Conservation (phyloP, 1,140 invertebrate genomes). For the Lasioglossum albipes region DNA sequence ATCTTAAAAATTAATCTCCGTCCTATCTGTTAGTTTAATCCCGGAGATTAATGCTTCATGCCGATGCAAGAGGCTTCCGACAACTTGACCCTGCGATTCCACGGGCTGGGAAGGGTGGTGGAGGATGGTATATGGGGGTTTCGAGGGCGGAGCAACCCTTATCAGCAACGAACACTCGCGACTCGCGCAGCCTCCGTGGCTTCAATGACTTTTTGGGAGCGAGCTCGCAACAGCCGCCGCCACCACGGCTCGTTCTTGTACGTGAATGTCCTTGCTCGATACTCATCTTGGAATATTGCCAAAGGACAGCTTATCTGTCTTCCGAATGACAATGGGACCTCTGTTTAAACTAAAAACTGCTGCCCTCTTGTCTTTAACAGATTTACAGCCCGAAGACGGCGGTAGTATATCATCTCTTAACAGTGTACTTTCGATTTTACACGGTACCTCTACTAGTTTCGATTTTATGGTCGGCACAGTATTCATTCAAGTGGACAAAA, state of each 20-base stretch:
- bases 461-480: too few relatives aligned
- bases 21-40: slow-evolving; percentile 70
- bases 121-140: slow-evolving; percentile 36
- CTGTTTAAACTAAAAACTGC: background rate
- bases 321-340: background rate
- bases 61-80: slow-evolving; percentile 45
- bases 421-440: too few relatives aligned
- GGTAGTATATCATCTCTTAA: background rate
- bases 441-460: too few relatives aligned
- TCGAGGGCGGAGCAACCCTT: slow-evolving; percentile 68
- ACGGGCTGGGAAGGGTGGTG: slow-evolving; percentile 21
- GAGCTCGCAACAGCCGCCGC: slow-evolving; percentile 4
- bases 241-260: slow-evolving; percentile 33
- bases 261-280: slow-evolving; percentile 41
- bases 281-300: slow-evolving; percentile 49
- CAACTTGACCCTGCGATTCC: slow-evolving; percentile 65
- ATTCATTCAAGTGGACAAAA: too few relatives aligned
- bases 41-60: slow-evolving; percentile 69
- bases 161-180: slow-evolving; percentile 72
- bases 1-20: slow-evolving; percentile 69
- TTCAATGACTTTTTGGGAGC: slow-evolving; percentile 36
- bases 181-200: slow-evolving; percentile 58
- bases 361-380: background rate
- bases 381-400: background rate
- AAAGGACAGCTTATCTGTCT: slow-evolving; percentile 10